These are phyloP conservation scores for Botrylloides violaceus DNA, from an alignment of 23 tunicate genomes.

Conservation along the genomic window DNA sequence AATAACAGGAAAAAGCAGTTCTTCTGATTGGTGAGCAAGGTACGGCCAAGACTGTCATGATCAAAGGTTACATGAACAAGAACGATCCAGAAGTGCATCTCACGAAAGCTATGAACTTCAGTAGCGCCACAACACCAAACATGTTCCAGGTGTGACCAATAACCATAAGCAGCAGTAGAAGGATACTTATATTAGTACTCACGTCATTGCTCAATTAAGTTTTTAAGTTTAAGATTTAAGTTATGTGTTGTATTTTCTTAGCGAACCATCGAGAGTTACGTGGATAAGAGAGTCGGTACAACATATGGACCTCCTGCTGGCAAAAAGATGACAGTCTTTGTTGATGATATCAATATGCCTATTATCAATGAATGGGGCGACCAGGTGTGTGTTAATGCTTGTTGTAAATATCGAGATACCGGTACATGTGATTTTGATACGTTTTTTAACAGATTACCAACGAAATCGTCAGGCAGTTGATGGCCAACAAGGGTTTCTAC, in stretches of 20 bases:
- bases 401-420: neutral
- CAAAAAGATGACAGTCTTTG: conserved; percentile 96
- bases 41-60: conserved; percentile 99
- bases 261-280: conserved; percentile 95
- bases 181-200: neutral
- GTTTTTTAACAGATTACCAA: conserved; percentile 65
- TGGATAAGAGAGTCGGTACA: conserved; percentile 98
- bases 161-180: neutral
- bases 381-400: conserved; percentile 38
- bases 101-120: conserved; percentile 94
- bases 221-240: no score
- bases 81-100: conserved; percentile 93
- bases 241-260: no score
- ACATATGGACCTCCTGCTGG: conserved; percentile 99
- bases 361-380: conserved; percentile 99
- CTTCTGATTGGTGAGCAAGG: conserved; percentile 99
- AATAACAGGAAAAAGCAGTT: conserved; percentile 85
- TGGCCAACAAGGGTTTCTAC: conserved; percentile 96
- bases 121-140: conserved; percentile 96
- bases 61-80: conserved; percentile 84
- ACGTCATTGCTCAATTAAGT: no score
- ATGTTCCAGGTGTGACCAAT: conserved; percentile 94
- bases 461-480: conserved; percentile 95
- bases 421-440: neutral
- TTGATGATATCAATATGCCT: conserved; percentile 99